Base-by-base conservation (phyloP, 2,797 vertebrate species). In the Acropternis orthonyx region DNA sequence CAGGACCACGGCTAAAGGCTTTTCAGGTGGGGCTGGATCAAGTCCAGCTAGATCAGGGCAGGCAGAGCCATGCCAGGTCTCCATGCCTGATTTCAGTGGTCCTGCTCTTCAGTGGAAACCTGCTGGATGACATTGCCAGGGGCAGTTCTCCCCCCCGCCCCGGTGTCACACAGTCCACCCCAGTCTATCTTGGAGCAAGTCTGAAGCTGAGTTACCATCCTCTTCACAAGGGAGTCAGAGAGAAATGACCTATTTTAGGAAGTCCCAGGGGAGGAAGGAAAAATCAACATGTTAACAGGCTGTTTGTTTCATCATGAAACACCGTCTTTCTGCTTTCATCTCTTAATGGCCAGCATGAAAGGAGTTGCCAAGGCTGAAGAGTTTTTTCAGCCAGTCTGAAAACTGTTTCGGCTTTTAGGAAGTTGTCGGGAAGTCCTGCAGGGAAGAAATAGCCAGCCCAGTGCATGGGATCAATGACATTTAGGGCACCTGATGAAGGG, bases 1-100 rank as follows among this genome's bases (percentile, higher is more conserved):
- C 3, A 43, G 43, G 61, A 11, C 51, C 6, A 1, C 13, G n/a
- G 17, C 59, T 41, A 22, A 0, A 0, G 6, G 2, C 21, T 2
- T 44, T 30, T 41, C 44, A 59, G 16, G 9, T 16, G 11, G 12
- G 37, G 10, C 11, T 85, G 46, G n/a, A 24, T 24, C 0, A 2
- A 46, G 22, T 2, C 28, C 34, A 36, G 69, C 34, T 1, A 23
- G 4, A 9, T 5, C 17, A 20, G n/a, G 58, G 41, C 41, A 55
- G 39, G 39, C 66, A 51, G 19, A 52, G 58, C 44, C 46, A 26
- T 10, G 2, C 65, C 81, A 37, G 14, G 4, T 15, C n/a, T 71
- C 76, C 43, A 1, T n/a, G 22, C 43, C 26, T 0, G 0, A 4
- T 9, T 36, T 32, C n/a, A 5, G 58, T 2, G 8, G 20, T 19